These are phyloP conservation scores for Amiota mariae DNA, from an alignment of 2,888 invertebrate species.

Conservation along the genomic window DNA sequence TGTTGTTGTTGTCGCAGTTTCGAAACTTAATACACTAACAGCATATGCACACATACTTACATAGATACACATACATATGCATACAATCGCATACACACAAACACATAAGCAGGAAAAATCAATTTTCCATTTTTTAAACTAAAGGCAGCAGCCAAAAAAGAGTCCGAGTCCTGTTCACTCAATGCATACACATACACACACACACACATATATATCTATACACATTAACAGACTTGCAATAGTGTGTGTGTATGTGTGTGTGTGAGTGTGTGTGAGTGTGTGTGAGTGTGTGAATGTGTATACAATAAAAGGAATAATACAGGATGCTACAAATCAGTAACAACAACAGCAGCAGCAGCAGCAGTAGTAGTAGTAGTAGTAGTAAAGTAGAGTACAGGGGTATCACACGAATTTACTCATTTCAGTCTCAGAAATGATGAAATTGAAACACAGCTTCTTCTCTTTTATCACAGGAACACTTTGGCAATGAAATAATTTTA, in stretches of 20 bases:
- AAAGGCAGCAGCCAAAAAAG: constrained; percentile 50
- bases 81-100: constrained; percentile 29
- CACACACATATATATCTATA: constrained; percentile 2
- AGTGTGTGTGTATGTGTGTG: neutral
- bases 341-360: neutral
- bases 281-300: neutral
- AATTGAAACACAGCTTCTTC: no score
- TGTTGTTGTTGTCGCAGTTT: neutral
- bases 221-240: neutral
- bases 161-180: constrained; percentile 19
- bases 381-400: no score
- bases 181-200: constrained; percentile 3
- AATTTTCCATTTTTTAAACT: constrained; percentile 71
- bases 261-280: neutral
- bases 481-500: constrained; percentile 14
- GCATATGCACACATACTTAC: constrained; percentile 29
- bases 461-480: constrained; percentile 16
- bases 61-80: constrained; percentile 25
- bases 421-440: neutral
- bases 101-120: constrained; percentile 69
- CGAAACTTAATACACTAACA: neutral
- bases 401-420: no score
- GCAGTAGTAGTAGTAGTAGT: neutral
- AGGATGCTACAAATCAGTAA: constrained; percentile 25
- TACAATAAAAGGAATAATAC: constrained; percentile 15